Conservation (phyloP, 2,113 vertebrate genomes). For the Emydocephalus ijimae region DNA sequence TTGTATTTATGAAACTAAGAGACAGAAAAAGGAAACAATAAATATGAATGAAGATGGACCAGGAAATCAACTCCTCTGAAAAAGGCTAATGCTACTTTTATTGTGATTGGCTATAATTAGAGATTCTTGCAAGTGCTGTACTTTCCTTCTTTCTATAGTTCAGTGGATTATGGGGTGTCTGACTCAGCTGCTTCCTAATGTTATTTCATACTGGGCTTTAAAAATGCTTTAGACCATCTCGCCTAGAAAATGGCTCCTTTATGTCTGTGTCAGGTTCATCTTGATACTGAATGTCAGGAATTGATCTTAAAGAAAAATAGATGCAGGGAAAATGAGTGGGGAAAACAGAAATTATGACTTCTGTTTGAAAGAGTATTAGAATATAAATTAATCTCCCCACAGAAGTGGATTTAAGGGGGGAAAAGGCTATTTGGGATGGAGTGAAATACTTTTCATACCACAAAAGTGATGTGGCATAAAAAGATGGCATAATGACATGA, state of each 20-base stretch:
- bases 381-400: background rate
- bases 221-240: background rate
- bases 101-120: background rate
- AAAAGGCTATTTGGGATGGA: background rate
- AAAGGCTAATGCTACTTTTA: background rate
- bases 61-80: background rate
- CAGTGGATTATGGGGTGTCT: background rate
- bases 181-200: background rate
- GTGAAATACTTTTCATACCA: background rate
- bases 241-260: background rate
- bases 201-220: background rate
- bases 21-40: background rate
- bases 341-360: background rate
- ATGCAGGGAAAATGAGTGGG: background rate
- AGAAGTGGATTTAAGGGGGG: background rate
- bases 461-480: background rate
- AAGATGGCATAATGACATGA: background rate
- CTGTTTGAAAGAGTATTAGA: background rate
- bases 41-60: background rate
- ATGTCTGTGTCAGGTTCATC: background rate
- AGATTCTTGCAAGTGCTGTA: background rate
- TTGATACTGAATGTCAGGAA: background rate
- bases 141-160: background rate
- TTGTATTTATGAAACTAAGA: background rate
- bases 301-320: background rate